These are phyloP conservation scores for Sebastes paucispinis DNA, from an alignment of 2,797 vertebrate species.

Conservation along the genomic window DNA sequence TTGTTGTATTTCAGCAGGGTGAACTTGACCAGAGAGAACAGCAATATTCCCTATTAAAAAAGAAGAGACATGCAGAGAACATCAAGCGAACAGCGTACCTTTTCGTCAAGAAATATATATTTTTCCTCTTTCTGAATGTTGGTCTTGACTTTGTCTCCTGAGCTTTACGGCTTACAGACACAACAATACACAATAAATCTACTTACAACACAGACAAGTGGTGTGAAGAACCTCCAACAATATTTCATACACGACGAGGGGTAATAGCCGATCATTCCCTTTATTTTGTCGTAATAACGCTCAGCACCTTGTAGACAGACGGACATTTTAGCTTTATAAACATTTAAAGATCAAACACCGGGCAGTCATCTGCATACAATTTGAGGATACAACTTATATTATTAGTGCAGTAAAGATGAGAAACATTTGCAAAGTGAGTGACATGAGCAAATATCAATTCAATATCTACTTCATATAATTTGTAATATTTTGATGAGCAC, in stretches of 20 bases:
- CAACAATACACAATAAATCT: background rate
- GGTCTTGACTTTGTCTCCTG: background rate
- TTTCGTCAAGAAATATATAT: background rate
- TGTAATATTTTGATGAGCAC: too few relatives aligned
- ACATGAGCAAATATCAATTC: too few relatives aligned
- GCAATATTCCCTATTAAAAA: conserved; percentile 56
- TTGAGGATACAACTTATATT: too few relatives aligned
- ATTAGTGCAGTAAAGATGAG: background rate
- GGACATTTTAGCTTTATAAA: background rate
- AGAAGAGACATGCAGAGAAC: background rate
- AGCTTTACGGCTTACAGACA: background rate
- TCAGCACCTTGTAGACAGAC: background rate
- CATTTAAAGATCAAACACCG: background rate
- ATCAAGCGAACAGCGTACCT: too few relatives aligned
- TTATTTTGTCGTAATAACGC: background rate
- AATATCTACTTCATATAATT: too few relatives aligned
- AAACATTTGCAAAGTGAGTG: too few relatives aligned
- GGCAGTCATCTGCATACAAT: background rate
- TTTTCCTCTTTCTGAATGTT: too few relatives aligned
- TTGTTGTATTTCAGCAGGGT: conserved; percentile 72
- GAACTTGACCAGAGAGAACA: conserved; percentile 64
- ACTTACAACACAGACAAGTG: background rate
- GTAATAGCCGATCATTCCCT: background rate
- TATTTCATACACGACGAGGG: background rate
- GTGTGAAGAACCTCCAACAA: background rate